These are phyloP conservation scores for Drosophila busckii DNA, from an alignment of 1,140 invertebrate genomes.

Conservation along the genomic window DNA sequence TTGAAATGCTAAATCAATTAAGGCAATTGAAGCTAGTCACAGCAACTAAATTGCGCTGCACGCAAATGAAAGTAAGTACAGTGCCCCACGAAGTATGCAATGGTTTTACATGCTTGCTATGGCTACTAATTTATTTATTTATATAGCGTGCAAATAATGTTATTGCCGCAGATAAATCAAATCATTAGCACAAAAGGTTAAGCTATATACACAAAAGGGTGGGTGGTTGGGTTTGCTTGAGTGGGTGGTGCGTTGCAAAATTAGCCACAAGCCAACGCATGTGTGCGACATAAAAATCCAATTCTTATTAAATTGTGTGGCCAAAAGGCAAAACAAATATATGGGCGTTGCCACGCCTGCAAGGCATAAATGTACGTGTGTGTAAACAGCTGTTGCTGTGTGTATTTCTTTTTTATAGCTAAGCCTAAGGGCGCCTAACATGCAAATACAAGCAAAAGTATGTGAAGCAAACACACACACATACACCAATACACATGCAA, in stretches of 20 bases:
- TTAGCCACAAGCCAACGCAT: constrained; percentile 47
- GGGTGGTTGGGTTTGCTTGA: neutral
- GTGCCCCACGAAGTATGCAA: constrained; percentile 27
- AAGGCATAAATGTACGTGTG: too few relatives aligned
- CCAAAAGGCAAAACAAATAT: constrained; percentile 11
- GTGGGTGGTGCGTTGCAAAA: constrained; percentile 26
- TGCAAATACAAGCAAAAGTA: constrained; percentile 43
- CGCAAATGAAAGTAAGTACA: constrained; percentile 40
- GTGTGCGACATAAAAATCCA: constrained; percentile 63
- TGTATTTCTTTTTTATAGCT: constrained; percentile 33
- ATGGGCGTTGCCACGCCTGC: constrained; percentile 1
- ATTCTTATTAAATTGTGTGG: constrained; percentile 68
- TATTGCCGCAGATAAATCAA: constrained; percentile 57
- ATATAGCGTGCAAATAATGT: constrained; percentile 35
- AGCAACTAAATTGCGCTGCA: too few relatives aligned
- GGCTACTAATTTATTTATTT: constrained; percentile 37
- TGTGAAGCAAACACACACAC: constrained; percentile 16
- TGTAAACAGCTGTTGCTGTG: constrained; percentile 37
- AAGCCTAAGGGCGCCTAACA: constrained; percentile 11
- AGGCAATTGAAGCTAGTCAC: too few relatives aligned
- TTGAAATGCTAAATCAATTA: constrained; percentile 28
- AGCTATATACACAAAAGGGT: constrained; percentile 1
- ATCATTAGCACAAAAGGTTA: constrained; percentile 65
- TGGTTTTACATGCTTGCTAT: constrained; percentile 17
- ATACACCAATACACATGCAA: neutral